Base-by-base conservation (phyloP, 2,113 vertebrate genomes). In the Onychostoma macrolepis region DNA sequence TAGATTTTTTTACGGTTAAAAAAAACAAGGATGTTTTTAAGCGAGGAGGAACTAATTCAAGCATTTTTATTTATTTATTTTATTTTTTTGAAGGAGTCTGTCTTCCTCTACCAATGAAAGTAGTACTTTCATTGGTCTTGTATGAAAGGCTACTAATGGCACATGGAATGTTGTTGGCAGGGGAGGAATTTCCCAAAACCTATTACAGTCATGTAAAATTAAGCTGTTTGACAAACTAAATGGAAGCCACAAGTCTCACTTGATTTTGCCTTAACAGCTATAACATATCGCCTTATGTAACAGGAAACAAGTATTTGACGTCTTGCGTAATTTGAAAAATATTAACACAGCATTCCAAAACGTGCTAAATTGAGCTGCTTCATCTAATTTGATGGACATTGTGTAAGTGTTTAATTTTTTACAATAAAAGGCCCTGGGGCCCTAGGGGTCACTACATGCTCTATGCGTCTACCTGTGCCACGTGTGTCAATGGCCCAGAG, bases 211-310 rank as follows among this genome's bases (percentile, higher is more conserved):
- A n/a, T n/a, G 28, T 75, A 75, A 67, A 63, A 13, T 41, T 21
- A 26, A 87, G 77, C 24, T 28, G n/a, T 71, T 28, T 76, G 81
- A 87, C 28, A 79, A 30, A 79, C 28, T 79, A 79, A 56, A 56
- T 56, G 50, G 50, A 79, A 56, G 19, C 5, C 53, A 2, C 56
- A 36, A 79, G 33, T 58, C 28, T 24, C 50, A 79, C 30, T 36
- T 24, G 9, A 79, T 56, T 56, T 30, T 33, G 28, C 12, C 19
- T 21, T 79, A 79, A 79, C 19, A 2, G 21, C 50, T 6, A 21
- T 56, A 30, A 79, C 48, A 36, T 36, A 79, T 36, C 1, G 53
- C 19, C 17, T 79, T 58, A 12, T 30, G 21, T 11, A 79, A 79
- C 21, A 10, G 10, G 19, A 79, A 30, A 79, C 10, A 36, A 19